phyloP scores from a whole-genome alignment of 2,797 vertebrate genomes.

The Malacoctenus gilli region DNA sequence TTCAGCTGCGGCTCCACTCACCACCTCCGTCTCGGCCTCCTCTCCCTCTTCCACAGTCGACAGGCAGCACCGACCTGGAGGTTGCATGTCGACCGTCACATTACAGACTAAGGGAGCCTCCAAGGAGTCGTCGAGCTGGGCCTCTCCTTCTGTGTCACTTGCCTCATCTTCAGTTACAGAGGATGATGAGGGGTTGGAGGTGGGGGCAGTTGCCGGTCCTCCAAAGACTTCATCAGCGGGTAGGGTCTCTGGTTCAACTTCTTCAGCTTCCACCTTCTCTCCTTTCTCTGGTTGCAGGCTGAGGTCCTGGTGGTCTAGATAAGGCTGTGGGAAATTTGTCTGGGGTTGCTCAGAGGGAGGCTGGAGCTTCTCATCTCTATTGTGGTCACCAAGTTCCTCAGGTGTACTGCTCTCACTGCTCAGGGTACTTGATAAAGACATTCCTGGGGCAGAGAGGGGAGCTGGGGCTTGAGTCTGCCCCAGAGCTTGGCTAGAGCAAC shows the following conservation, averaged over 20 bases:
- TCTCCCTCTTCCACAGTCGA: slow-evolving; percentile 79
- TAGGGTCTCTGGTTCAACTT: slow-evolving; percentile 72
- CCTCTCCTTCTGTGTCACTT: slow-evolving; percentile 83
- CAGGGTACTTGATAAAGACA: slow-evolving; percentile 78
- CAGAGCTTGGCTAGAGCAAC: slow-evolving; percentile 6
- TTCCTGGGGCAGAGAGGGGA: slow-evolving; percentile 33
- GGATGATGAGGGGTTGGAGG: slow-evolving; percentile 76
- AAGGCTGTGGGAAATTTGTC: slow-evolving; percentile 39
- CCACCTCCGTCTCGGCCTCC: slow-evolving; percentile 52
- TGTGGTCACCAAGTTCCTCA: slow-evolving; percentile 79
- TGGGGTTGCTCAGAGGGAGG: slow-evolving; percentile 4
- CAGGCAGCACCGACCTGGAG: slow-evolving; percentile 60
- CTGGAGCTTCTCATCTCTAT: slow-evolving; percentile 48
- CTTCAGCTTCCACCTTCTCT: slow-evolving; percentile 68
- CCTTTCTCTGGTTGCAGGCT: slow-evolving; percentile 56
- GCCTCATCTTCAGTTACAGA: slow-evolving; percentile 80
- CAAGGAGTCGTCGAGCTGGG: slow-evolving; percentile 70
- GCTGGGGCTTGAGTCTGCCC: slow-evolving; percentile 30
- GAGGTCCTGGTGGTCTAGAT: slow-evolving; percentile 63
- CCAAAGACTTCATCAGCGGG: slow-evolving; percentile 76
- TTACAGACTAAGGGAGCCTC: slow-evolving; percentile 30
- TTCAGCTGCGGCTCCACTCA: slow-evolving; percentile 46
- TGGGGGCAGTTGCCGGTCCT: slow-evolving; percentile 64
- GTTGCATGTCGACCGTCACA: slow-evolving; percentile 44
- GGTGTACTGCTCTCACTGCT: slow-evolving; percentile 84